Evolutionary conservation across 2,888 invertebrate genomes (phyloP), one percentile per base, ranked within the genome.

Genomic region (Standfussiana lucernea): DNA sequence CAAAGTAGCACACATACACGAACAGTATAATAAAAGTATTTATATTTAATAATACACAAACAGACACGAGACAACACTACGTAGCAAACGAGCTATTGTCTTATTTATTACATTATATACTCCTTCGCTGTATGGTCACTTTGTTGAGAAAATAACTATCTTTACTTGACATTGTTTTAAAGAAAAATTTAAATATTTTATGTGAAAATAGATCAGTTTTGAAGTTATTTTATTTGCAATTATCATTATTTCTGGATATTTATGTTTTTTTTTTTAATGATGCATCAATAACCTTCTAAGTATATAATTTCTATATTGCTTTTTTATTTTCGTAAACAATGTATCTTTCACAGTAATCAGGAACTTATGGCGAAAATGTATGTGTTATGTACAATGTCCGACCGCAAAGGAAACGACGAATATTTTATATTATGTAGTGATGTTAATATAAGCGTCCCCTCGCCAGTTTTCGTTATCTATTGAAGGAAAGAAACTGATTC

Each of bases 401-500:
- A 35, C 28, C 24, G 65, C 28, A 80, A 80, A 61, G 15, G 73
- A 83, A 68, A 62, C 61, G 45, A 62, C 53, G 4, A 53, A 37
- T 62, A 6, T 24, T 79, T 15, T 21, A 8, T 61, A 37, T 50
- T 42, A 50, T 28, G 1, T 53, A 47, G 40, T 68, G 59, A 53
- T 61, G 47, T 53, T 66, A 18, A 70, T 42, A n/a, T n/a, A 83
- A 64, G 61, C 71, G 45, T 71, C 86, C 83, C 86, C 84, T 73
- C 79, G n/a, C 73, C 64, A 71, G 79, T 56, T 83, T 32, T 45
- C 70, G 56, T 83, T 68, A 73, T 42, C 35, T 72, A 68, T 50
- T 79, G 56, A 86, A 83, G 84, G 87, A 83, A 78, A 83, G 67
- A 86, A 84, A 83, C 85, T 72, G 37, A 50, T 68, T 37, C 21